Conservation (phyloP, 2,888 invertebrate genomes). For the Eupeodes latifasciatus region DNA sequence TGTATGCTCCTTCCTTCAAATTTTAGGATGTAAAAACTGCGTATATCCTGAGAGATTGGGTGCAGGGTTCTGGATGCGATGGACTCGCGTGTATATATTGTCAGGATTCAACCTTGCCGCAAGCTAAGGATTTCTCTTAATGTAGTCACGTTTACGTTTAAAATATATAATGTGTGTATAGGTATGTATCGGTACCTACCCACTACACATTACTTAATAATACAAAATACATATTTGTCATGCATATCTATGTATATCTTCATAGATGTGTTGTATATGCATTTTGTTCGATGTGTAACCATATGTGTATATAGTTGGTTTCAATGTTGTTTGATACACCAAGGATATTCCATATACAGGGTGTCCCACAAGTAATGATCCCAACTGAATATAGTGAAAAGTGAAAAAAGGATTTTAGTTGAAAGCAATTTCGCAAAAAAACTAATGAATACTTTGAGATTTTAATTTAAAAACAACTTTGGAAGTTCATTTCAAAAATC, state of each 20-base stretch:
- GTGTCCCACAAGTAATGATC: no score
- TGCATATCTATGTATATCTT: slow-evolving; percentile 32
- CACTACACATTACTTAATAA: slow-evolving; percentile 24
- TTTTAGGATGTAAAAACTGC: no score
- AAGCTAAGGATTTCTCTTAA: slow-evolving; percentile 41
- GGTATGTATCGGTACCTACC: no score
- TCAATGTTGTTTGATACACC: no score
- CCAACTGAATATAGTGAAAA: no score
- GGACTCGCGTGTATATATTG: slow-evolving; percentile 30
- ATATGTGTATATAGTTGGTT: not conserved
- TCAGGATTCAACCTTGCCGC: slow-evolving; percentile 43
- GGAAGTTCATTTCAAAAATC: no score
- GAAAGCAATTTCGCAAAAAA: no score
- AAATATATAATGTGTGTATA: slow-evolving; percentile 46
- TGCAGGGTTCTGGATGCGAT: not conserved
- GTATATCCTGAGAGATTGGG: no score
- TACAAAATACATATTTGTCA: slow-evolving; percentile 41
- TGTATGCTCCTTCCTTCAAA: no score
- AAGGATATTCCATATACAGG: not conserved
- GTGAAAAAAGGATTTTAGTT: no score
- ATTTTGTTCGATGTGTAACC: slow-evolving; percentile 3
- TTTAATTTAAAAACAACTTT: no score
- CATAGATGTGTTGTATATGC: slow-evolving; percentile 10
- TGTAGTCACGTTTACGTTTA: slow-evolving; percentile 65
- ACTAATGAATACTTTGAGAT: no score